These are phyloP conservation scores for Holacanthella duospinosa DNA, from an alignment of 2,888 invertebrate species.

Conservation along the genomic window DNA sequence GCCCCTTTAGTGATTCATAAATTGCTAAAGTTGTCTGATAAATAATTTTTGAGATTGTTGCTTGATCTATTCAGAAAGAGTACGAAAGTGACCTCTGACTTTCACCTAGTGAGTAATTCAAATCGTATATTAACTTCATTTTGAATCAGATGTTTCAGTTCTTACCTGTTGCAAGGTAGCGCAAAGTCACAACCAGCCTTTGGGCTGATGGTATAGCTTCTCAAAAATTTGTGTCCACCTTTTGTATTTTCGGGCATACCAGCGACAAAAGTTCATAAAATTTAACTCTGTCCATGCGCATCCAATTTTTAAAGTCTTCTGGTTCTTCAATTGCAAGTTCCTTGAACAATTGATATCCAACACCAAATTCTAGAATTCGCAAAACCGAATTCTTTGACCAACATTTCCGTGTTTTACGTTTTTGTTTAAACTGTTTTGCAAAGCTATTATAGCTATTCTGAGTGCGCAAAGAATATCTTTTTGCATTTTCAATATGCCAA, in stretches of 20 bases:
- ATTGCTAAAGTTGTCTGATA: neutral
- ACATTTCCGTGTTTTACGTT: too few species aligned
- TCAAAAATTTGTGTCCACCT: neutral
- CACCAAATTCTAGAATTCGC: too few species aligned
- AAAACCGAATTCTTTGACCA: too few species aligned
- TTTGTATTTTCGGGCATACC: neutral
- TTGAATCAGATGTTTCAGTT: neutral
- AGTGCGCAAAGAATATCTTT: too few species aligned
- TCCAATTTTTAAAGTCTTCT: neutral
- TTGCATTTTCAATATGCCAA: too few species aligned
- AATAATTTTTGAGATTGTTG: neutral
- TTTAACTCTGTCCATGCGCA: neutral
- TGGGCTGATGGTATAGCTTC: neutral
- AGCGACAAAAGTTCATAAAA: neutral
- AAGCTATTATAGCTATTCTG: too few species aligned
- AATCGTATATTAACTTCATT: neutral
- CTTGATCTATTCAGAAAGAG: neutral
- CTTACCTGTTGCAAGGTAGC: slow-evolving; percentile 1
- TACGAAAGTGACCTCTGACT: neutral
- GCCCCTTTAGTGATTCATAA: neutral
- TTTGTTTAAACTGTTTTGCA: too few species aligned
- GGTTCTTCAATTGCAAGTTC: neutral
- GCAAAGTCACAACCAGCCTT: neutral
- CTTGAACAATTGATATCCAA: too few species aligned
- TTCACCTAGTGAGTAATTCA: slow-evolving; percentile 5